Base-by-base conservation (phyloP, 2,113 vertebrate species). In the Aphyosemion australe region DNA sequence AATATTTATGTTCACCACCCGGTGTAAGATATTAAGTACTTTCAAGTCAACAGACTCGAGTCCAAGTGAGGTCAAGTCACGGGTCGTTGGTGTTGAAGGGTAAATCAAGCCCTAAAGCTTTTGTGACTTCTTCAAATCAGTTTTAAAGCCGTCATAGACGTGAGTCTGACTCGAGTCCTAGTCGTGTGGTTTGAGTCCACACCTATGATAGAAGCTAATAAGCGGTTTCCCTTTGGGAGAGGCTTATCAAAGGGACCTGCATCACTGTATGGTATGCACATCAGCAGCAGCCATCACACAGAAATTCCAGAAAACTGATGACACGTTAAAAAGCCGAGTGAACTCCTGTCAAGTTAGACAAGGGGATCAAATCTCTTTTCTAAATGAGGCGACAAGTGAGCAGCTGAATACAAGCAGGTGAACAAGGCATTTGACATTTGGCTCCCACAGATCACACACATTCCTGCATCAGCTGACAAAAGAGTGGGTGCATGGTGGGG, bases 391-490 rank as follows among this genome's bases (percentile, higher is more conserved):
- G 16, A 56, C 56, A 66, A 59, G 61, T 9, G 26, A 47, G 20
- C 78, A 69, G 66, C 56, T 63, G 66, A 78, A 74, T 20, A 56
- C 52, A 50, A 83, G 78, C 88, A 88, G 86, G 84, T 89, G 86
- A 87, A 60, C 65, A 61, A 71, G 79, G 79, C 73, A 80, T 84
- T 77, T 88, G 69, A 80, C 83, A 79, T 78, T 82, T 81, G 83
- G 56, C 72, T 83, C 66, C 54, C 67, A 59, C 49, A 41, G 47
- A 69, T 61, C 55, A 6, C 31, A 76, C 57, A 74, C 84, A 87
- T 86, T 83, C 86, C 65, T 75, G 10, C 50, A 79, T 90, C 86
- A 90, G 83, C 77, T 88, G 81, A 88, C 84, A 82, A 69, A 74
- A 69, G 76, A 60, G 67, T 48, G 73, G 45, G 21, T 37, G 58